phyloP scores from a whole-genome alignment of 2,797 vertebrate genomes.

The Xiphorhynchus erythropygius region DNA sequence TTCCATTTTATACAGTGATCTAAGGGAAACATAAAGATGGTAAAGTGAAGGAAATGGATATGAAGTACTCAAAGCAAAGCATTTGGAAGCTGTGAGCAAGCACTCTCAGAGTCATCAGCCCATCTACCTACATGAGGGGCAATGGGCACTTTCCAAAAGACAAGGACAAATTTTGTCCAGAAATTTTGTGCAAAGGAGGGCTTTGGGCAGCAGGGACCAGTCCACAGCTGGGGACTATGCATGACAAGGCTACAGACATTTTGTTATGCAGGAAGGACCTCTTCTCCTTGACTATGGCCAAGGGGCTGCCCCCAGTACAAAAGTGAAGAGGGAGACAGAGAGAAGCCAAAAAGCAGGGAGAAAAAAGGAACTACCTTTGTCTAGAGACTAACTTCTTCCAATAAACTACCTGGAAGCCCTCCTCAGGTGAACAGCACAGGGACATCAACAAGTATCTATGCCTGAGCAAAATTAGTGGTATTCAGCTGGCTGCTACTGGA shows the following conservation, averaged over 20 bases:
- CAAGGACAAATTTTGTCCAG: not conserved
- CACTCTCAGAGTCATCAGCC: not conserved
- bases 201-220: not conserved
- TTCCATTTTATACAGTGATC: not conserved
- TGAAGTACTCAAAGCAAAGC: not conserved
- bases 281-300: not conserved
- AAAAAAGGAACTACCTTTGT: not conserved
- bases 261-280: not conserved
- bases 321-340: not conserved
- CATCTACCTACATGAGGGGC: rapidly evolving
- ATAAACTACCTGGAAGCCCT: not conserved
- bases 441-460: no score
- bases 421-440: not conserved
- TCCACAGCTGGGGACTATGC: no score
- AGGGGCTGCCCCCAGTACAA: not conserved
- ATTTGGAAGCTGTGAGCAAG: not conserved
- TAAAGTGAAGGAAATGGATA: not conserved
- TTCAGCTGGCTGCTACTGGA: not conserved
- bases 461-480: not conserved
- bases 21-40: not conserved
- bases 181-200: not conserved
- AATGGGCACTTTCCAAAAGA: not conserved
- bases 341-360: not conserved
- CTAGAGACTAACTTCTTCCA: not conserved
- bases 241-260: not conserved